Conservation (phyloP, 2,797 vertebrate genomes). For the Protonibea diacanthus region DNA sequence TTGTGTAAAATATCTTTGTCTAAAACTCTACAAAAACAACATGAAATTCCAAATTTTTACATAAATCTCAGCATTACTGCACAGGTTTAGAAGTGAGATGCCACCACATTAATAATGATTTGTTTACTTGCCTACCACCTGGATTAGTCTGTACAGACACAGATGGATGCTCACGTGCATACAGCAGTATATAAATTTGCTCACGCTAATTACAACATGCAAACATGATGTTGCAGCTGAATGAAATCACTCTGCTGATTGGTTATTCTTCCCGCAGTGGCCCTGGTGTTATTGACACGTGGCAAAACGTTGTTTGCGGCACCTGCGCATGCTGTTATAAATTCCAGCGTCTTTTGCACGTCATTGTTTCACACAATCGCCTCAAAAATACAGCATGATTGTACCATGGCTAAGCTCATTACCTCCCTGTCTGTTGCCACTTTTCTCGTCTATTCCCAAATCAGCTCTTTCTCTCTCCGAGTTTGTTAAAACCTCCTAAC, state of each 20-base stretch:
- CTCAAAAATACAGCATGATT: slow-evolving; percentile 16
- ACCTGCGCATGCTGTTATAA: not conserved
- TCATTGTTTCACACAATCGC: not conserved
- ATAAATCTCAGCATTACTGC: not conserved
- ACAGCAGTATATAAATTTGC: not conserved
- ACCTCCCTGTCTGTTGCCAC: slow-evolving; percentile 25
- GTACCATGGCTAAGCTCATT: slow-evolving; percentile 46
- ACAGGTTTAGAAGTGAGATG: not conserved
- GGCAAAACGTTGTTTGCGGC: too few relatives aligned
- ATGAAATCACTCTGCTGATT: not conserved
- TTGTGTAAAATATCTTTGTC: not conserved
- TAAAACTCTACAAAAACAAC: not conserved
- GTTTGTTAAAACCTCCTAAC: slow-evolving; percentile 48
- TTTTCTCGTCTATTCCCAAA: slow-evolving; percentile 46
- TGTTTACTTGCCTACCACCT: not conserved
- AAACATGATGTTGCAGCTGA: not conserved
- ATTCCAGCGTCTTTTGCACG: not conserved
- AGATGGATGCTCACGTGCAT: not conserved
- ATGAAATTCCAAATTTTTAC: too few relatives aligned
- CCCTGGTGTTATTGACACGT: not conserved
- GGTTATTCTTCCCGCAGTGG: not conserved
- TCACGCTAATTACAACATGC: not conserved
- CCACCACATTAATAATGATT: not conserved
- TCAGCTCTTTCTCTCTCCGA: slow-evolving; percentile 36
- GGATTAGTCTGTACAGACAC: not conserved